These are phyloP conservation scores for Stomorhina lunata DNA, from an alignment of 2,888 invertebrate species.

Conservation along the genomic window DNA sequence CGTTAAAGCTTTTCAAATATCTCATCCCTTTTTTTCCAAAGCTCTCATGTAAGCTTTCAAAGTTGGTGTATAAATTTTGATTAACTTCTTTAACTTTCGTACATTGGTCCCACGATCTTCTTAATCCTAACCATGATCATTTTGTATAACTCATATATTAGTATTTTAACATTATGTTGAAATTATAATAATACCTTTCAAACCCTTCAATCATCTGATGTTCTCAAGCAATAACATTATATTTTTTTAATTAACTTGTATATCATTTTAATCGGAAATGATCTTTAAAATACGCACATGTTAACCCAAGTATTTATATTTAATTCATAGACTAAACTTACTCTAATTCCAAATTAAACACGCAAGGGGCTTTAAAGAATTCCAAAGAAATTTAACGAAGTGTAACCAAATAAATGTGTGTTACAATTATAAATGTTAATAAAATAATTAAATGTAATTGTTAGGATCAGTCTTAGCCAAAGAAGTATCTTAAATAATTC, in stretches of 20 bases:
- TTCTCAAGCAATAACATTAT: neutral
- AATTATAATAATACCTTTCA: neutral
- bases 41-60: no score
- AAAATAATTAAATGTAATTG: neutral
- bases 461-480: no score
- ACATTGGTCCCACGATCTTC: no score
- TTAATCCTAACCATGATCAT: no score
- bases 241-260: neutral
- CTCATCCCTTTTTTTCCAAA: no score
- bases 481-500: no score
- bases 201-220: neutral
- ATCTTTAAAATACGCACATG: conserved; percentile 31
- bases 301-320: conserved; percentile 20
- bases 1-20: no score
- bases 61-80: no score
- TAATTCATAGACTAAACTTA: conserved; percentile 3
- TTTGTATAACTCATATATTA: no score
- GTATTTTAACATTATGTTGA: no score
- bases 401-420: conserved; percentile 27
- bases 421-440: conserved; percentile 10
- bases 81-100: no score
- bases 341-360: neutral
- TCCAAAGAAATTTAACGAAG: conserved; percentile 19
- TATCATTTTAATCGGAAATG: conserved; percentile 13
- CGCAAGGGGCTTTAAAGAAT: conserved; percentile 23